phyloP scores from a whole-genome alignment of 2,113 vertebrate species.

The Stegastes partitus region DNA sequence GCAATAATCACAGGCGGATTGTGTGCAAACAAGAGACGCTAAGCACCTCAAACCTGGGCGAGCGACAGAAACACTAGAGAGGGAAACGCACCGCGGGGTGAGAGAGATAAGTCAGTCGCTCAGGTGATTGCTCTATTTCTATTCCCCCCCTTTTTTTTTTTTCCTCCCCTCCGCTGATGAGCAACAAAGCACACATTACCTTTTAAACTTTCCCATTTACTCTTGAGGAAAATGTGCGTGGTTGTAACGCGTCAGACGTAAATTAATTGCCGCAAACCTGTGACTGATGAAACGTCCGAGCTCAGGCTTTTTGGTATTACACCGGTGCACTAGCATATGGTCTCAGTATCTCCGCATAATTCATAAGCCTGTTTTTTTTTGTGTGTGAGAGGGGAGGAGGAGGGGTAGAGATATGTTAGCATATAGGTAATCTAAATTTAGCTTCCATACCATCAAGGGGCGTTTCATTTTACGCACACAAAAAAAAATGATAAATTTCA shows the following conservation, averaged over 20 bases:
- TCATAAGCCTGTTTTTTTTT: constrained; percentile 36
- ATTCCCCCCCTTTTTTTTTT: neutral
- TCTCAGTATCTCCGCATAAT: constrained; percentile 58
- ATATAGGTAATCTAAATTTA: constrained; percentile 84
- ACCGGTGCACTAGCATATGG: constrained; percentile 6
- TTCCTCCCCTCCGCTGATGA: constrained; percentile 41
- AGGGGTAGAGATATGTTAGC: constrained; percentile 73
- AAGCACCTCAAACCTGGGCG: constrained; percentile 73
- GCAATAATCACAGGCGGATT: constrained; percentile 83
- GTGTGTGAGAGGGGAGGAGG: constrained; percentile 20
- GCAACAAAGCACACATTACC: constrained; percentile 26
- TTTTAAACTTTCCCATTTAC: constrained; percentile 42
- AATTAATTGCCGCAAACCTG: neutral
- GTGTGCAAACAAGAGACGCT: constrained; percentile 85
- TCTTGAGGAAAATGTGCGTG: neutral
- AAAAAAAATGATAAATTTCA: constrained; percentile 82
- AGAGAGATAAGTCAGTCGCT: constrained; percentile 47
- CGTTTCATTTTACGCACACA: constrained; percentile 83
- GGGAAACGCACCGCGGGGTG: constrained; percentile 29
- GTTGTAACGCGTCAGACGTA: neutral
- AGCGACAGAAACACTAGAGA: constrained; percentile 49
- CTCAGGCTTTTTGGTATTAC: constrained; percentile 25
- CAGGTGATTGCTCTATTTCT: constrained; percentile 55
- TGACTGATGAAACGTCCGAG: neutral
- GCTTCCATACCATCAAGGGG: constrained; percentile 75